These are phyloP conservation scores for Aspiorhynchus laticeps DNA, from an alignment of 2,113 vertebrate species.

Conservation along the genomic window DNA sequence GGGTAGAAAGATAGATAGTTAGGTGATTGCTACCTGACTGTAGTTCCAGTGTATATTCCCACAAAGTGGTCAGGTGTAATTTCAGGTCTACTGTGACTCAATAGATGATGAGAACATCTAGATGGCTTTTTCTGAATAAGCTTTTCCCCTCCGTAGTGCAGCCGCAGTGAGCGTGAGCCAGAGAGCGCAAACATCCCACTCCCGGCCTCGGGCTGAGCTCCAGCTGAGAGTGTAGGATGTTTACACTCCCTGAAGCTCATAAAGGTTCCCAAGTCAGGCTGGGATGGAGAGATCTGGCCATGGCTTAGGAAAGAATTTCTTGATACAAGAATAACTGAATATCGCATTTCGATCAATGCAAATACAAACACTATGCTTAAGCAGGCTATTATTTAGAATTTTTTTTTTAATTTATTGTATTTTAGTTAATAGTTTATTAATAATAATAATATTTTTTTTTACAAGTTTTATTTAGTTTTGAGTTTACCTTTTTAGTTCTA, in stretches of 20 bases:
- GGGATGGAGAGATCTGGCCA: constrained; percentile 37
- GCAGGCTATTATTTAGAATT: background rate
- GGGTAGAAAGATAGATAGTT: background rate
- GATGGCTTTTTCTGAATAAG: background rate
- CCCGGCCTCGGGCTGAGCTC: constrained; percentile 87
- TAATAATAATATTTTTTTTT: background rate
- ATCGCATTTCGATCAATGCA: background rate
- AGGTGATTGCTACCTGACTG: background rate
- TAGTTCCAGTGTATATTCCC: background rate
- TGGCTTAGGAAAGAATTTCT: background rate
- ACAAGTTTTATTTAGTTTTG: background rate
- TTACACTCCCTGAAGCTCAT: constrained; percentile 92
- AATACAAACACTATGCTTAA: background rate
- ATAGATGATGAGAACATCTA: constrained; percentile 11
- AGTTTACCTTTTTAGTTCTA: background rate
- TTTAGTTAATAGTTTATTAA: background rate
- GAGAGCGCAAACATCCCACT: constrained; percentile 97
- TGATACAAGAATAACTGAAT: constrained; percentile 1
- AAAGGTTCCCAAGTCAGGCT: constrained; percentile 55
- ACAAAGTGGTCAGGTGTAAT: background rate
- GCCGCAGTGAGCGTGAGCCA: constrained; percentile 74
- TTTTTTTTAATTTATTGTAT: background rate
- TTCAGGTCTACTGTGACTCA: background rate
- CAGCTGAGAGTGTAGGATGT: constrained; percentile 99
- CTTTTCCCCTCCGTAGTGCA: background rate